Conservation (phyloP, 1,140 invertebrate genomes). For the Tribolium castaneum region DNA sequence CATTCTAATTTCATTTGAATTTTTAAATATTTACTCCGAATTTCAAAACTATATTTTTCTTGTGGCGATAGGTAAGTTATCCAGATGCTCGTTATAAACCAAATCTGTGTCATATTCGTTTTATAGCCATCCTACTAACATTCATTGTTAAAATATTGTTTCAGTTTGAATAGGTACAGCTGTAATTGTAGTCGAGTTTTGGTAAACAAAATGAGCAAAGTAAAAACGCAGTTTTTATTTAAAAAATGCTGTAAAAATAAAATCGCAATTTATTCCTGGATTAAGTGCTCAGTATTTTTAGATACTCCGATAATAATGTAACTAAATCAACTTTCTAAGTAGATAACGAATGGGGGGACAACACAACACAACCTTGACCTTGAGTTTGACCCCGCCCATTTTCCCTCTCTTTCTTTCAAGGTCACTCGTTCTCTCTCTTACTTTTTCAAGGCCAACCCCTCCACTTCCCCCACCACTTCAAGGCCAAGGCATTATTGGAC, state of each 20-base stretch:
- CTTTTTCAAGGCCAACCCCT: no score
- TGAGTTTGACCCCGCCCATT: no score
- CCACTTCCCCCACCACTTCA: no score
- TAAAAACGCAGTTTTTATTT: no score
- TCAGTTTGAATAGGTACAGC: no score
- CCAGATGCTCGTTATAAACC: constrained; percentile 16
- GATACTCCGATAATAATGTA: background rate
- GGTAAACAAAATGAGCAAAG: no score
- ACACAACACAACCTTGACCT: no score
- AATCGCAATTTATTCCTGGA: background rate
- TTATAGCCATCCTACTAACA: background rate
- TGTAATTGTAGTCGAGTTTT: no score
- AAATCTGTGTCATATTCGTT: constrained; percentile 12
- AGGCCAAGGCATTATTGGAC: no score
- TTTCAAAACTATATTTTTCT: constrained; percentile 25
- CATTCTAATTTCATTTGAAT: constrained; percentile 33
- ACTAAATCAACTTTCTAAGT: background rate
- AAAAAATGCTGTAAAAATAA: background rate
- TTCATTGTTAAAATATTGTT: background rate
- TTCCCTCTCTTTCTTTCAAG: no score
- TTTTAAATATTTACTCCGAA: constrained; percentile 21
- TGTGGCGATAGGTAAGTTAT: constrained; percentile 2
- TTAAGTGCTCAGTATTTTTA: background rate
- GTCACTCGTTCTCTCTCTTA: no score
- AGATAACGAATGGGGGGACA: no score